Evolutionary conservation across 2,797 vertebrate species (phyloP).

Genomic region (Phataginus tetradactyla): DNA sequence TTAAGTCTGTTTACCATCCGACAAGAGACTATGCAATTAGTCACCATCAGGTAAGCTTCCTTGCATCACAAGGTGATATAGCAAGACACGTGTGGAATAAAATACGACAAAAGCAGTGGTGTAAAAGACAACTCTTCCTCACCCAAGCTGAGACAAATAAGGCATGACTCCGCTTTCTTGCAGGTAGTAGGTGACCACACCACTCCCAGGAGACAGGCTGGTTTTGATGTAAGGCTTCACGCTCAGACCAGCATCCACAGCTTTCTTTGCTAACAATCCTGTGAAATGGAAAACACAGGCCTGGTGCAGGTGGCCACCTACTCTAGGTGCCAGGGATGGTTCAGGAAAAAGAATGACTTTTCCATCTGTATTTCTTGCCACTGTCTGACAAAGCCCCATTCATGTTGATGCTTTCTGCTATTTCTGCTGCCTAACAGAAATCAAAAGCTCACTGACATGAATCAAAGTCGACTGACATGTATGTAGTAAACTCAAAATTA

Average conservation of each 20-base stretch:
- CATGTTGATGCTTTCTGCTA: background rate
- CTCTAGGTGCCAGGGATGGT: background rate
- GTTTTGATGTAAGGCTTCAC: slow-evolving; percentile 99
- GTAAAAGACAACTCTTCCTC: slow-evolving; percentile 68
- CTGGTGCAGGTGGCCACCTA: background rate
- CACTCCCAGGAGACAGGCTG: slow-evolving; percentile 97
- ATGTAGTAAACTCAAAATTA: background rate
- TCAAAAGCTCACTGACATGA: background rate
- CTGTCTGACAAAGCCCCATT: background rate
- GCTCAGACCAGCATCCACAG: slow-evolving; percentile 91
- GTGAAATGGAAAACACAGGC: slow-evolving; percentile 65
- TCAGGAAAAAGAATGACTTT: background rate
- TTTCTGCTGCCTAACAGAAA: background rate
- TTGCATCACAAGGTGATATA: background rate
- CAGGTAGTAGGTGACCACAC: slow-evolving; percentile 98
- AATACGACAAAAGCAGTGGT: background rate
- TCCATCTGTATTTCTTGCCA: background rate
- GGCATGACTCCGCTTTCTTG: slow-evolving; percentile 96
- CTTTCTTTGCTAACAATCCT: slow-evolving; percentile 97
- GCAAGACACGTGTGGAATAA: background rate
- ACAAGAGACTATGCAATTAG: background rate
- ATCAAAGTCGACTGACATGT: no score
- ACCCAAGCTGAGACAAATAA: slow-evolving; percentile 95
- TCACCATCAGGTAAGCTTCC: background rate
- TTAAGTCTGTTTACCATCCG: background rate